Evolutionary conservation across 2,113 vertebrate species (phyloP).

Genomic region (Brachyhypopomus gauderio): DNA sequence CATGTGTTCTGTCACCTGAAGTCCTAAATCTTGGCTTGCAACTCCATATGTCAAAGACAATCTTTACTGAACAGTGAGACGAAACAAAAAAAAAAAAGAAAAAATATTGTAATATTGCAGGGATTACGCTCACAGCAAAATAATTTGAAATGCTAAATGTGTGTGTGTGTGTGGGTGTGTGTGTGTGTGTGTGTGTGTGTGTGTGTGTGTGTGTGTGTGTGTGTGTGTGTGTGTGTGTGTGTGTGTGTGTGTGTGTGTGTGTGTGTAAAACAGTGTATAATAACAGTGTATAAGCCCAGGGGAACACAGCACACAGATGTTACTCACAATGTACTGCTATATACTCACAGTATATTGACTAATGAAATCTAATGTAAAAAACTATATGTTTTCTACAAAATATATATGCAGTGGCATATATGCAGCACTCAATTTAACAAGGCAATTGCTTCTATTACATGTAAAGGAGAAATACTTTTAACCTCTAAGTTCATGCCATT

Average conservation of each 20-base stretch:
- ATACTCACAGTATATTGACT: background rate
- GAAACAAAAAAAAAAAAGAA: background rate
- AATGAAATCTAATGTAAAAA: background rate
- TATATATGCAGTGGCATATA: background rate
- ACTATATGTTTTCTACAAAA: background rate
- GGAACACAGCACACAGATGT: background rate
- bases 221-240: background rate
- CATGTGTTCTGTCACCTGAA: background rate
- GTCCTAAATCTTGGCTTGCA: background rate
- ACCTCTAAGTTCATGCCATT: conserved; percentile 1
- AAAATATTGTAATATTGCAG: background rate
- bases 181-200: background rate
- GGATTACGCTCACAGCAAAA: background rate
- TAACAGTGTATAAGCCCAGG: background rate
- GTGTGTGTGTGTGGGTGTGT: no score
- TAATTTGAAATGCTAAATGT: conserved; percentile 11
- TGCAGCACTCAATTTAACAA: background rate
- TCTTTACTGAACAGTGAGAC: background rate
- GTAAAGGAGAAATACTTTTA: background rate
- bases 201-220: background rate
- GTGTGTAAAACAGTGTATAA: background rate
- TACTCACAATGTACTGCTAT: no score
- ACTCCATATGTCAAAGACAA: background rate
- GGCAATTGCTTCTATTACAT: background rate
- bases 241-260: no score